Conservation (phyloP, 2,888 invertebrate species). For the Aporophyla nigra region DNA sequence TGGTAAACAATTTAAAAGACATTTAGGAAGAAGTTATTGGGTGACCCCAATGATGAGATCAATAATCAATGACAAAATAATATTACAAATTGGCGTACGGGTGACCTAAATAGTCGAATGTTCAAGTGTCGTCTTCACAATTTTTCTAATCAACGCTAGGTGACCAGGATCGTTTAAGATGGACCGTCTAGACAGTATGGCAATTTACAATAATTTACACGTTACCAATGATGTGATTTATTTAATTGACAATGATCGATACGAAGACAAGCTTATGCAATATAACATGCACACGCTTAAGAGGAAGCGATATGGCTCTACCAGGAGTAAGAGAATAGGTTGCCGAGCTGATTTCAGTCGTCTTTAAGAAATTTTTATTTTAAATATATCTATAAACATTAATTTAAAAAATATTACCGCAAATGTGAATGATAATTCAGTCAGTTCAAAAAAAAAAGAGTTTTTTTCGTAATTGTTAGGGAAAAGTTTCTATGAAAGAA, state of each 20-base stretch:
- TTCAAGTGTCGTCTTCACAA: constrained; percentile 69
- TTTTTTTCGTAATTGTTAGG: neutral
- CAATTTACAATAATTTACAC: constrained; percentile 80
- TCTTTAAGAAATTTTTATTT: neutral
- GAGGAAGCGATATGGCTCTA: neutral
- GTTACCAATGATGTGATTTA: constrained; percentile 57
- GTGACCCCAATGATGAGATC: constrained; percentile 66
- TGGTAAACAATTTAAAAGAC: constrained; percentile 41
- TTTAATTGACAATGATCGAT: constrained; percentile 52
- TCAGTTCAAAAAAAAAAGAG: too few species aligned
- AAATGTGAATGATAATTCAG: neutral
- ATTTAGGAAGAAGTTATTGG: constrained; percentile 31
- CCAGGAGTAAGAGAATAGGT: neutral
- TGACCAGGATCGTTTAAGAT: constrained; percentile 80
- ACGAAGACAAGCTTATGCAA: constrained; percentile 3
- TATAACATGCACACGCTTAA: neutral
- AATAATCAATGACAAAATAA: constrained; percentile 66
- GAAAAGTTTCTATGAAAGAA: neutral
- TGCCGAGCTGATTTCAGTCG: too few species aligned
- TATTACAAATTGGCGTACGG: constrained; percentile 64
- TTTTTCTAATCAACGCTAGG: constrained; percentile 79
- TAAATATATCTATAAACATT: neutral
- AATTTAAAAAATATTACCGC: neutral
- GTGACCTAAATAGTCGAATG: constrained; percentile 78
- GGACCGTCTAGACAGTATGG: constrained; percentile 83